Base-by-base conservation (phyloP, 2,888 invertebrate genomes). In the Torymus aiolomorphi region DNA sequence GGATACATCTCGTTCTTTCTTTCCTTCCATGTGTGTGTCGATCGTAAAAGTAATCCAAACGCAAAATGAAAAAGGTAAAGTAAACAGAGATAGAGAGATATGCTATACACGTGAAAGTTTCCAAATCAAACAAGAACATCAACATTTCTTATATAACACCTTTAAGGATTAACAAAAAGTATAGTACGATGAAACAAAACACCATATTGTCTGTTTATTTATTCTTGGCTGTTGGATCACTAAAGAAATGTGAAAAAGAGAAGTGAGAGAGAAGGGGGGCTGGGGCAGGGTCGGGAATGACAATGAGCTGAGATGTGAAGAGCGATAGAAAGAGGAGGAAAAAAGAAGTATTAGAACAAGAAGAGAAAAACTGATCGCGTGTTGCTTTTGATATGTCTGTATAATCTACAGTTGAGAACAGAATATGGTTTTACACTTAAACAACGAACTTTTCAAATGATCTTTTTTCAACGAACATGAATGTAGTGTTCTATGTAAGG, bases 361-460 rank as follows among this genome's bases (percentile, higher is more conserved):
- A 69, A 81, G 74, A 78, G 76, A 80, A 74, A 80, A 77, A 76
- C 51, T 72, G n/a, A 72, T 80, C 24, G 52, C 52, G 49, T 76
- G 71, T 49, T 76, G 42, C 49, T 57, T 56, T 66, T 10, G 8
- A 65, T 42, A 42, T 42, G 42, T 42, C 42, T 42, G 42, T 42
- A 42, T 8, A 42, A 42, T 42, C 42, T 42, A 42, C 42, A 42
- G 42, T 42, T 42, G 42, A 42, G 42, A 42, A 42, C 42, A 42
- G 5, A 42, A 8, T 10, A 42, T 42, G 42, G 42, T 42, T 42
- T 42, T 8, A 42, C 42, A 42, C 42, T 42, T 42, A 42, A 42
- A 42, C 42, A 42, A 42, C 42, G 8, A 42, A 42, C 42, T 42
- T 42, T 42, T 42, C 42, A 42, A 42, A 8, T 42, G 42, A 42